These are phyloP conservation scores for Danionella dracula DNA, from an alignment of 2,797 vertebrate species.

Conservation along the genomic window DNA sequence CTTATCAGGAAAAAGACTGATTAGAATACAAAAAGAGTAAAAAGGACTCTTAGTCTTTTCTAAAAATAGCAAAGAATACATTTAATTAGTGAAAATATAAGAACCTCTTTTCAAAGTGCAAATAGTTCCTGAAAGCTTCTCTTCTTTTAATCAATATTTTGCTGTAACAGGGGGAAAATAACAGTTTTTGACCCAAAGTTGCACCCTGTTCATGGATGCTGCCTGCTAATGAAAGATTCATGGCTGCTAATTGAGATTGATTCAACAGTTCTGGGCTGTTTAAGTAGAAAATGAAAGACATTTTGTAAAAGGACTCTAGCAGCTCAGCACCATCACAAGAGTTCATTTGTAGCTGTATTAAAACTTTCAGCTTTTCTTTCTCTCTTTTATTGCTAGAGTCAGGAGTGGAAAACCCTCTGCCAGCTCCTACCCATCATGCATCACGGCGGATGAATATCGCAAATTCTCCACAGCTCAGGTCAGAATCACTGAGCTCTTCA, in stretches of 20 bases:
- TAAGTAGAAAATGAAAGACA: slow-evolving; percentile 5
- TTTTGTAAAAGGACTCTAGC: not conserved
- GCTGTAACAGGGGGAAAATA: not conserved
- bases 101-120: no score
- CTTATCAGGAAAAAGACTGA: no score
- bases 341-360: not conserved
- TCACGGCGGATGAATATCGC: slow-evolving; percentile 19
- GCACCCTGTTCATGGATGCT: not conserved
- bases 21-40: no score
- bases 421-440: not conserved
- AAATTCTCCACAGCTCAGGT: slow-evolving; percentile 34
- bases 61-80: no score
- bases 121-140: no score
- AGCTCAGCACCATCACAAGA: not conserved
- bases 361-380: not conserved
- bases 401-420: not conserved
- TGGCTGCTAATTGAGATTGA: slow-evolving; percentile 3
- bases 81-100: not conserved
- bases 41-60: no score
- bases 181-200: not conserved
- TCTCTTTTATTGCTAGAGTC: not conserved
- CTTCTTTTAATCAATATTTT: not conserved
- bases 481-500: slow-evolving; percentile 23
- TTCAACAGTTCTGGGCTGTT: slow-evolving; percentile 2
- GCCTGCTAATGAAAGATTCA: not conserved